Conservation (phyloP, 2,797 vertebrate genomes). For the Crocodylus rhombifer region DNA sequence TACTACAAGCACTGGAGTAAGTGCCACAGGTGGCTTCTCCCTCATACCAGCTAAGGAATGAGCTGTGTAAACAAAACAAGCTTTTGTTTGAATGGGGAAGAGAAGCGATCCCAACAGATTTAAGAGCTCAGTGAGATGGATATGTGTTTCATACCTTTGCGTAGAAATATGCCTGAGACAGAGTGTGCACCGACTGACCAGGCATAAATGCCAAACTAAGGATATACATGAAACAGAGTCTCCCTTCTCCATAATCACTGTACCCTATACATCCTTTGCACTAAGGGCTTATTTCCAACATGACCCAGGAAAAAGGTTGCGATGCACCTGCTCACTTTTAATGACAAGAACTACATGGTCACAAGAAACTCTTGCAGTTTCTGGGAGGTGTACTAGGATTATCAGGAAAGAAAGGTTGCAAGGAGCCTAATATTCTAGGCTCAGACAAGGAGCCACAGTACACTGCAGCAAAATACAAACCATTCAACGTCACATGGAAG, state of each 20-base stretch:
- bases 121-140: neutral
- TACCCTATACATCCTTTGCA: too few species aligned
- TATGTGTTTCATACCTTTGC: neutral
- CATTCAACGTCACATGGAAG: neutral
- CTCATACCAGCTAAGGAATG: neutral
- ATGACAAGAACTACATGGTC: neutral
- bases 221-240: neutral
- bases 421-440: neutral
- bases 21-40: too few species aligned
- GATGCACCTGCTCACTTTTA: neutral
- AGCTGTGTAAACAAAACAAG: neutral
- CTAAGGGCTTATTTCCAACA: too few species aligned
- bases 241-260: too few species aligned
- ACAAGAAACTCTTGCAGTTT: neutral
- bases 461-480: neutral
- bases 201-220: neutral
- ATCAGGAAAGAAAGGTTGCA: neutral
- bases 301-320: neutral
- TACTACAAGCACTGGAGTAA: too few species aligned
- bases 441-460: neutral
- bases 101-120: neutral
- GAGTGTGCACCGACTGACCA: neutral
- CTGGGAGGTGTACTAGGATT: neutral
- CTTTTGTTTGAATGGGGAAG: neutral
- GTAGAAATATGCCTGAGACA: neutral